Evolutionary conservation across 2,888 invertebrate genomes (phyloP), one percentile per base, ranked within the genome.

Genomic region (Sesia apiformis): DNA sequence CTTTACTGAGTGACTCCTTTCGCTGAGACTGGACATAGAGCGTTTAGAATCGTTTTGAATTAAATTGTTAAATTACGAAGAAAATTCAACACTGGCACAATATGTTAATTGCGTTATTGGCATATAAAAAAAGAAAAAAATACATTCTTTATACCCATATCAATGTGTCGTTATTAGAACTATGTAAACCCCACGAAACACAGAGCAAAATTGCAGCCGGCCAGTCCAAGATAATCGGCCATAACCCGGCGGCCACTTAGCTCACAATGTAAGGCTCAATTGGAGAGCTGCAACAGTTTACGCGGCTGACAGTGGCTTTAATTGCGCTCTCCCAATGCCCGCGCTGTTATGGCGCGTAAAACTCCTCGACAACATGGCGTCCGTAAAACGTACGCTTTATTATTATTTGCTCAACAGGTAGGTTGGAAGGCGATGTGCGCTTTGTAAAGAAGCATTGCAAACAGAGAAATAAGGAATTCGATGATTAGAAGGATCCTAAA

Each of bases 361-460:
- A 69, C 63, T 55, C 60, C n/a, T 38, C 59, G 59, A 63, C 67
- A 63, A 66, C 62, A 66, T 57, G 60, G 61, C 64, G 60, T 60
- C 58, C 57, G 66, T 66, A 64, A 68, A 70, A 66, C 63, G 57
- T 59, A 64, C 66, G 62, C 67, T 81, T 81, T 83, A 81, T 78
- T 75, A 75, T 79, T 81, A 78, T 81, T 78, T 74, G 75, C 65
- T 78, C 80, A 83, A 81, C 79, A 81, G 76, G 81, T 81, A 73
- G 64, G 59, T 57, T 46, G n/a, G 46, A 46, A 7, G 46, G 46
- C 46, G 46, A 46, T 8, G 46, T 23, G 2, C 8, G 46, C 46
- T 46, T 5, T 46, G 46, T 46, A 23, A 46, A 46, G 46, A 46
- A 7, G 46, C 46, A 23, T 23, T 23, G 23, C 23, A 23, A 23